Base-by-base conservation (phyloP, 2,113 vertebrate genomes). In the Eretmochelys imbricata region DNA sequence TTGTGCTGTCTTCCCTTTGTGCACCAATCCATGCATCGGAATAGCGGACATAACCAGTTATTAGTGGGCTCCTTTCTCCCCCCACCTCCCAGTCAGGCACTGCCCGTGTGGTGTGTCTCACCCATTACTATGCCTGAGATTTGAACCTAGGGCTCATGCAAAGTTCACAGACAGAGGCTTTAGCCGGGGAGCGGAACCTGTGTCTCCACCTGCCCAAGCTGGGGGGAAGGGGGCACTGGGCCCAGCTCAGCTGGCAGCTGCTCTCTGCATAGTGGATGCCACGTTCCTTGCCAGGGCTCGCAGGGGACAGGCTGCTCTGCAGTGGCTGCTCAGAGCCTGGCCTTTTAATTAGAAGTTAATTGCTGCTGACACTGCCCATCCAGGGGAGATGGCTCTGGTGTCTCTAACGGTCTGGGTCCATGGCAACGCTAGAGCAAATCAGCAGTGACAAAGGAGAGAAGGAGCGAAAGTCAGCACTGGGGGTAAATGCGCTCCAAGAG, bases 281-380 rank as follows among this genome's bases (percentile, higher is more conserved):
- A 19, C 14, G 62, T 80, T 54, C n/a, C 35, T 90, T 69, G 57
- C 49, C 1, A 69, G 1, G 13, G 2, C 3, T 49, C 54, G 62
- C 0, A 0, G 38, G 55, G 82, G 84, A 94, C 12, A 69, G n/a
- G 22, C 31, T 6, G 2, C 83, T 75, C 92, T 80, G 87, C 48
- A n/a, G 16, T 2, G 48, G 17, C 80, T 92, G 91, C 69, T 88
- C 6, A 0, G 38, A 27, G 16, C 46, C 19, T 0, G 0, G 84
- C 27, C 48, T 95, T 75, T 92, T 95, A 95, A 89, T 17, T 88
- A 88, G 80, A 59, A 80, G 10, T 72, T 94, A 94, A 95, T 91
- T 90, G 82, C 81, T 84, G 80, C 8, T 1, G 59, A 93, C 57
- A 62, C 20, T 78, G 57, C 51, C 54, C 1, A 9, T 75, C 49